Evolutionary conservation across 1,140 invertebrate species (phyloP).

Genomic region (Drosophila triauraria): DNA sequence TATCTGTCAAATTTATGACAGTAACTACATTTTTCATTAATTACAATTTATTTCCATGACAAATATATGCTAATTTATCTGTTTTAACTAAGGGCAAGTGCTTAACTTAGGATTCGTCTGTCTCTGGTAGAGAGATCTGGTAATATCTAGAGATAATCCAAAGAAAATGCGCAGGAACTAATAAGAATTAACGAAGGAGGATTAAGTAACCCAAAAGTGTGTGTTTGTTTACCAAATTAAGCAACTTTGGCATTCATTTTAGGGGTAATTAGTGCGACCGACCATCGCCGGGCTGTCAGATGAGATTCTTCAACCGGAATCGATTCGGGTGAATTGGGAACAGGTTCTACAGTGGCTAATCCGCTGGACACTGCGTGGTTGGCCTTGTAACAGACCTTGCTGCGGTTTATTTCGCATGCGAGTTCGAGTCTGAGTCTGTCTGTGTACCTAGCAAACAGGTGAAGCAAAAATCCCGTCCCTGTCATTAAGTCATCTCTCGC

Average conservation of each 20-base stretch:
- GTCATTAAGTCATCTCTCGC: slow-evolving; percentile 39
- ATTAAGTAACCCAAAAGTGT: not conserved
- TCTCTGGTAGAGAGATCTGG: not conserved
- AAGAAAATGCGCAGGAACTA: no score
- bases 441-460: slow-evolving; percentile 33
- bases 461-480: slow-evolving; percentile 45
- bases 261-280: slow-evolving; percentile 12
- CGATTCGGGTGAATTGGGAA: slow-evolving; percentile 58
- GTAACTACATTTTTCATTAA: not conserved
- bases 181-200: not conserved
- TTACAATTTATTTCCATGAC: not conserved
- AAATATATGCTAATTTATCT: not conserved
- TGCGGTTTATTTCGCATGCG: slow-evolving; percentile 42
- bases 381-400: slow-evolving; percentile 74
- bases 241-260: not conserved
- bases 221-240: not conserved
- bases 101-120: not conserved
- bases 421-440: slow-evolving; percentile 10
- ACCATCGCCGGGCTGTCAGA: slow-evolving; percentile 5
- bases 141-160: not conserved
- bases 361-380: slow-evolving; percentile 34
- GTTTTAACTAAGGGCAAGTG: not conserved
- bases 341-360: slow-evolving; percentile 59
- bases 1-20: not conserved
- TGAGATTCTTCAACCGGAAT: slow-evolving; percentile 67